phyloP scores from a whole-genome alignment of 2,888 invertebrate genomes.

The Cerastis leucographa region DNA sequence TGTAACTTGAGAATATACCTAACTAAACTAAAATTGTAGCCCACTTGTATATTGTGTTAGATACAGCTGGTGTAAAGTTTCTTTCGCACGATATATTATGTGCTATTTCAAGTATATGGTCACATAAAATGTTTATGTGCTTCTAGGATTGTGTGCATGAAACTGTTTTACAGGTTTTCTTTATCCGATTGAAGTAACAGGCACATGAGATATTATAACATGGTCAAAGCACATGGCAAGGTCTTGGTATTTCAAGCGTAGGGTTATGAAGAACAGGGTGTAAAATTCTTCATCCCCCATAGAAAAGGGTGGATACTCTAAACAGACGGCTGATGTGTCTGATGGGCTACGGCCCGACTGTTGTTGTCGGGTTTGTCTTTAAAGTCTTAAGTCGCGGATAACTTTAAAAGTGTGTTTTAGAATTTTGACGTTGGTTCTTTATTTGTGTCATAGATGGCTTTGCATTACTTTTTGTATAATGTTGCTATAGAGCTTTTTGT shows the following conservation, averaged over 20 bases:
- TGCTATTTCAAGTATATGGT: slow-evolving; percentile 35
- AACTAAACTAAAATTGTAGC: slow-evolving; percentile 33
- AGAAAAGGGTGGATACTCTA: no score
- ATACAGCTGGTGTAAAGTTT: slow-evolving; percentile 27
- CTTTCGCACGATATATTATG: slow-evolving; percentile 14
- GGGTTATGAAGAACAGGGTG: background rate
- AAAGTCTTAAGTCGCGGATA: no score
- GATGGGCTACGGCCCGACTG: background rate
- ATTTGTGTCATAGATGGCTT: no score
- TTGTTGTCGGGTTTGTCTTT: background rate
- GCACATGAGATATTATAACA: background rate
- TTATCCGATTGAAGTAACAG: background rate
- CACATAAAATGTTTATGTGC: slow-evolving; percentile 41
- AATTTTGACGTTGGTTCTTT: background rate
- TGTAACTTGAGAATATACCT: slow-evolving; percentile 29
- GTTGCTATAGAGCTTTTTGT: background rate
- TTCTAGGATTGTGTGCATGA: slow-evolving; percentile 14
- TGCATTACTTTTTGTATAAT: no score
- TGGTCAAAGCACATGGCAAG: background rate
- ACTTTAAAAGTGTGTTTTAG: no score
- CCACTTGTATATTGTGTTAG: slow-evolving; percentile 21
- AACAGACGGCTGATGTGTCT: background rate
- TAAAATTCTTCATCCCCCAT: background rate
- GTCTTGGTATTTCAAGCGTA: background rate
- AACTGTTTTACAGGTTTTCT: slow-evolving; percentile 3